A percentile compares a stretch with the other conserved stretches of the same genome.
Conservation (phyloP, 2,888 invertebrate species). For the Eilema griseolum region DNA sequence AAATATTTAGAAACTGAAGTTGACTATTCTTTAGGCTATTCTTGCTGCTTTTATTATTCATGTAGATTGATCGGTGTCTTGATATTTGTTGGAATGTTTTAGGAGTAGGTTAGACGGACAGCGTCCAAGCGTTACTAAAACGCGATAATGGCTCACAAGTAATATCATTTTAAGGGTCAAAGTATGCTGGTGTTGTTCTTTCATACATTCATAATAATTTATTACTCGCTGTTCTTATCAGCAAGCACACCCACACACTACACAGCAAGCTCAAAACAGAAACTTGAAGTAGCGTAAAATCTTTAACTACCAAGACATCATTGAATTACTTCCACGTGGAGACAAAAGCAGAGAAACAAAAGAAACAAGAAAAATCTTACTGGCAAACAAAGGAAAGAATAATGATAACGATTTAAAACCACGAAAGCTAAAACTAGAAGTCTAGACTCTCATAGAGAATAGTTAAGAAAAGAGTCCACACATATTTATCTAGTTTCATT, state of each 20-base stretch:
- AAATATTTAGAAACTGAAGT: not conserved
- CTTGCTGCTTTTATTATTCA: not conserved
- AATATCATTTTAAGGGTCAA: no score
- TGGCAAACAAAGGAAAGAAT: slow-evolving; percentile 41
- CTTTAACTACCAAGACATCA: not conserved
- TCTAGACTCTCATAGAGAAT: slow-evolving; percentile 32
- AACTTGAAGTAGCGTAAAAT: no score
- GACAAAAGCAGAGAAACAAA: slow-evolving; percentile 8
- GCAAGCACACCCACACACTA: no score
- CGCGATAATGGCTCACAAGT: not conserved
- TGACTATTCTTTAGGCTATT: not conserved
- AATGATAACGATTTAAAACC: slow-evolving; percentile 48
- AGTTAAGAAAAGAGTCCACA: slow-evolving; percentile 38
- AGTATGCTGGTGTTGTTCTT: not conserved
- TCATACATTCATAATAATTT: not conserved
- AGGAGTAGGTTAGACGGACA: not conserved
- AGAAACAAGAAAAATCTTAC: slow-evolving; percentile 35
- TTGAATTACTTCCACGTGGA: not conserved
- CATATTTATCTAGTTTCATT: slow-evolving; percentile 46
- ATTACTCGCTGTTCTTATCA: not conserved
- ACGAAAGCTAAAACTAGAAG: slow-evolving; percentile 26
- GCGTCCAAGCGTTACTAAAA: not conserved
- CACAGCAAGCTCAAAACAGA: no score
- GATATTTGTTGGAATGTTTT: not conserved
- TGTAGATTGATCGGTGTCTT: not conserved